Evolutionary conservation across 2,888 invertebrate genomes (phyloP), one percentile per base, ranked within the genome.

Genomic region (Lasiommata megera): DNA sequence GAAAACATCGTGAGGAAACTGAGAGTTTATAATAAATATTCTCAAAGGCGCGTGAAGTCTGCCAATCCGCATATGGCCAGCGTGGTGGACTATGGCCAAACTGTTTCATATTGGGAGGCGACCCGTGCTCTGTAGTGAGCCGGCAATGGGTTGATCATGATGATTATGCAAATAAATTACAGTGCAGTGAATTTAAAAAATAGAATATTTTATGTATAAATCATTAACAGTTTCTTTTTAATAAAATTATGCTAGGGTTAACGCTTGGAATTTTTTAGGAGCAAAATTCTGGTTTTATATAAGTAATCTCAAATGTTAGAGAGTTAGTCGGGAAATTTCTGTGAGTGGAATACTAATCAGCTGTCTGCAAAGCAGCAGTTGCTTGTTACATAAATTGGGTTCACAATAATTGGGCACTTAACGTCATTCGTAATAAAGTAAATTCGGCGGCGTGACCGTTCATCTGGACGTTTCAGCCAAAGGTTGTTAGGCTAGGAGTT

Each of bases 381-480:
- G 72, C 73, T 75, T 76, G 74, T 77, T 79, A 68, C 70, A 72
- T 72, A 77, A 76, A 80, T 76, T 68, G 70, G 69, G 78, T 77
- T 78, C 70, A 73, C 59, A 67, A 65, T 69, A 69, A 68, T 68
- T 64, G 67, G 62, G 62, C 76, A 77, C 75, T 82, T 83, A 83
- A 81, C 77, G 76, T 72, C 76, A 72, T 71, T 82, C 71, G 79
- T 80, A 81, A 82, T 82, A 80, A 83, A 83, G 78, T 79, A 79
- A 84, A 85, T 80, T 77, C 70, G 71, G 71, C 75, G 71, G 74
- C 76, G 77, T 79, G 81, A 81, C 78, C 76, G 75, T 81, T 80
- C 79, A 80, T 78, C 83, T 79, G 80, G 77, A 77, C 72, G 75
- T 76, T 80, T 80, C 77, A 76, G 78, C 67, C 71, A 71, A 74